Conservation (phyloP, 2,888 invertebrate species). For the Leucania comma region DNA sequence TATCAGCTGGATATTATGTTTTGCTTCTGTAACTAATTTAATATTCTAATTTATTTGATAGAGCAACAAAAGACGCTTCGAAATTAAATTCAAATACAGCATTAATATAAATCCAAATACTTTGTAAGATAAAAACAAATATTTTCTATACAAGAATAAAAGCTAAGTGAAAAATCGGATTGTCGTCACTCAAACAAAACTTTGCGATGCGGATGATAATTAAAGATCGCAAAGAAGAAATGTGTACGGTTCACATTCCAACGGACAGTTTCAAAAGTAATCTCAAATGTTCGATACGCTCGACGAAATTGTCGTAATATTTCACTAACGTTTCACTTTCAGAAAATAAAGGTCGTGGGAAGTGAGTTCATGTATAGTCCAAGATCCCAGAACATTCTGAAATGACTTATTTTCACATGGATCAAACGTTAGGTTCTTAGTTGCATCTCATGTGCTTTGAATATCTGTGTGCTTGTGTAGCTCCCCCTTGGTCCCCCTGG, state of each 20-base stretch:
- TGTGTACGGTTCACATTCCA: constrained; percentile 25
- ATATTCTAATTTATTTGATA: too few species aligned
- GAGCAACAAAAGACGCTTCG: neutral
- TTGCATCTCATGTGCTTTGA: too few species aligned
- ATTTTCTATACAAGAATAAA: constrained; percentile 1
- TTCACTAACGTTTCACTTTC: constrained; percentile 10
- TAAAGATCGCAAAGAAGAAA: constrained; percentile 29
- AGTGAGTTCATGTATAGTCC: neutral
- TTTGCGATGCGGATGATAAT: constrained; percentile 20
- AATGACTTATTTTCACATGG: too few species aligned
- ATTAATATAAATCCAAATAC: neutral
- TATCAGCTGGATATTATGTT: too few species aligned
- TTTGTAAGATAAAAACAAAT: neutral
- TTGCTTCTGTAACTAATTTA: too few species aligned
- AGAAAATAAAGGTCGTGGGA: constrained; percentile 10
- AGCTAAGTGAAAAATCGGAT: constrained; percentile 20
- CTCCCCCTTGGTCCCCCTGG: too few species aligned
- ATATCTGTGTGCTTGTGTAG: too few species aligned
- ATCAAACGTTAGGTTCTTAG: too few species aligned
- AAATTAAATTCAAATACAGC: neutral
- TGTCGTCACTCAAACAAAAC: constrained; percentile 27
- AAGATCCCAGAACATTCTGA: too few species aligned
- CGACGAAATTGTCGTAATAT: constrained; percentile 15
- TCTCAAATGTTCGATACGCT: constrained; percentile 27
- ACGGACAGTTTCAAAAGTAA: constrained; percentile 31